Conservation (phyloP, 2,113 vertebrate species). For the Cyprinodon variegatus region DNA sequence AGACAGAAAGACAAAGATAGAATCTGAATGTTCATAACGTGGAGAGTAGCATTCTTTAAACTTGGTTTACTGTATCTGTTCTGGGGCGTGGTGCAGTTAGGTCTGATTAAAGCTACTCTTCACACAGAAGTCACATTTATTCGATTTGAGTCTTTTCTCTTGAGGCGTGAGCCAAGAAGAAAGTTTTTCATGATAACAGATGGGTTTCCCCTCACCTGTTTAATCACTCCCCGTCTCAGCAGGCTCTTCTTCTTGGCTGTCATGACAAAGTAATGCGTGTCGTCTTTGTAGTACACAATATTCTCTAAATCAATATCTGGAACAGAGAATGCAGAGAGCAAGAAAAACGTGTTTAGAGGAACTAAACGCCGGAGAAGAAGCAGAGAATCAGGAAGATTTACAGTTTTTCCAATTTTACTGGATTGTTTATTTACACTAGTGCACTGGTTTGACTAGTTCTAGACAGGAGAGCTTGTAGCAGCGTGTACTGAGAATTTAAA, state of each 20-base stretch:
- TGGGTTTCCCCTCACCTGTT: slow-evolving; percentile 79
- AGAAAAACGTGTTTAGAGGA: slow-evolving; percentile 1
- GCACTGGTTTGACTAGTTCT: slow-evolving; percentile 3
- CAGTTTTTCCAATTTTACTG: not conserved
- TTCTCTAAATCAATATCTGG: slow-evolving; percentile 95
- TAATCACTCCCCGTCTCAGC: slow-evolving; percentile 89
- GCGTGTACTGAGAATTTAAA: not conserved
- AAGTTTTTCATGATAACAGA: slow-evolving; percentile 35
- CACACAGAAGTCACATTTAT: slow-evolving; percentile 7
- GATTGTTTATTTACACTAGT: not conserved
- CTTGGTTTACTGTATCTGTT: not conserved
- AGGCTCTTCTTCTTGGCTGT: slow-evolving; percentile 97
- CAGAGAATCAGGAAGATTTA: not conserved
- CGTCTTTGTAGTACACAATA: slow-evolving; percentile 97
- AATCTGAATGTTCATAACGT: slow-evolving; percentile 9
- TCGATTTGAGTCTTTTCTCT: slow-evolving; percentile 12
- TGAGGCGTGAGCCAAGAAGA: slow-evolving; percentile 14
- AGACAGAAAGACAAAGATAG: slow-evolving; percentile 5
- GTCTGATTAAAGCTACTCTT: not conserved
- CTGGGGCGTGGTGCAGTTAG: not conserved
- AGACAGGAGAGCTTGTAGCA: not conserved
- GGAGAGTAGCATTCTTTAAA: slow-evolving; percentile 7
- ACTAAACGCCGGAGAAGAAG: not conserved
- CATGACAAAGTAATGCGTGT: slow-evolving; percentile 98
- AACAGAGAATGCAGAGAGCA: slow-evolving; percentile 9